Conservation (phyloP, 2,888 invertebrate genomes). For the Phyto melanocephala region DNA sequence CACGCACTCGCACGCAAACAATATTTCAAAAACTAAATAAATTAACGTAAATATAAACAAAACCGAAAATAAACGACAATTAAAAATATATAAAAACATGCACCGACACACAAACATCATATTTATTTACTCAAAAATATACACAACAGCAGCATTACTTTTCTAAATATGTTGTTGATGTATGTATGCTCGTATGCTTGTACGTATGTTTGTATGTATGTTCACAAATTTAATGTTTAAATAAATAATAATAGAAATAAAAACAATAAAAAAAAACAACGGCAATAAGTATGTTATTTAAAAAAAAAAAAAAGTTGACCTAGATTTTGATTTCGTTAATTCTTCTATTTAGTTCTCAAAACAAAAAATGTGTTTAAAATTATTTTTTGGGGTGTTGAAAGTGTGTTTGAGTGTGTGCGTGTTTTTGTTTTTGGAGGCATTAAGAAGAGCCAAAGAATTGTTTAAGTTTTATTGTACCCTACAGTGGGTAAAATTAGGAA, state of each 20-base stretch:
- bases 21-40: conserved; percentile 28
- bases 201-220: too few relatives aligned
- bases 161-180: background rate
- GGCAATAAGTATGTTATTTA: conserved; percentile 7
- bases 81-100: conserved; percentile 41
- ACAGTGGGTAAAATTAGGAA: background rate
- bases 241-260: background rate
- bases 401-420: too few relatives aligned
- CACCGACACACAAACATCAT: background rate
- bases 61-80: conserved; percentile 46
- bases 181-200: too few relatives aligned
- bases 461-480: background rate
- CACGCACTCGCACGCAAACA: too few relatives aligned
- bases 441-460: background rate
- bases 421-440: background rate
- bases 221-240: background rate
- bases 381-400: conserved; percentile 24
- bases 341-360: conserved; percentile 36
- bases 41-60: conserved; percentile 58
- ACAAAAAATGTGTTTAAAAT: conserved; percentile 28
- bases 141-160: background rate
- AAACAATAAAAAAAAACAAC: background rate
- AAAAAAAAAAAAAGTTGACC: conserved; percentile 54
- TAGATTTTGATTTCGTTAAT: conserved; percentile 54
- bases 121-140: background rate